Conservation (phyloP, 2,888 invertebrate genomes). For the Danaus chrysippus region DNA sequence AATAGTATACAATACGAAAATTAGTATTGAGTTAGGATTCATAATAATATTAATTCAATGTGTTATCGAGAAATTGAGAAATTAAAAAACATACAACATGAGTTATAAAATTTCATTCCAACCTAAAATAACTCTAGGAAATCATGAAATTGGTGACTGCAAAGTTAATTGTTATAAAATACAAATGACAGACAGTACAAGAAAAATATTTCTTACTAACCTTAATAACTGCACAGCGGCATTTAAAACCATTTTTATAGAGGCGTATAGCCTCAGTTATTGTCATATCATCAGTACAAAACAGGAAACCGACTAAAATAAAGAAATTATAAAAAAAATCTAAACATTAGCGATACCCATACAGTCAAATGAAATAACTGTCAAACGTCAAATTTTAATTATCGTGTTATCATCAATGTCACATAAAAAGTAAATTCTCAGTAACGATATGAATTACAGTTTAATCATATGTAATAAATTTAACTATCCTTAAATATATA, state of each 20-base stretch:
- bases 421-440: no score
- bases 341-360: constrained; percentile 70
- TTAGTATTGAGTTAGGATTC: not conserved
- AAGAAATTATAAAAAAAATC: constrained; percentile 45
- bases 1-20: constrained; percentile 12
- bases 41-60: not conserved
- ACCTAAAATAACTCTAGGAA: no score
- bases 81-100: no score
- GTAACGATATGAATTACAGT: no score
- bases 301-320: constrained; percentile 13
- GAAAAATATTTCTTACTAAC: constrained; percentile 60
- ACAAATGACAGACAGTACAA: not conserved
- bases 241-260: constrained; percentile 84
- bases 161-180: no score
- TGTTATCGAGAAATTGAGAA: no score
- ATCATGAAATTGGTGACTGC: no score
- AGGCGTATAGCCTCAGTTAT: constrained; percentile 72
- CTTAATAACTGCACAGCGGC: constrained; percentile 87
- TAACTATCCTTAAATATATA: no score
- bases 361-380: constrained; percentile 32
- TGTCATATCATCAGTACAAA: constrained; percentile 71
- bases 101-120: no score
- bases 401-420: no score
- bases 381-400: constrained; percentile 1
- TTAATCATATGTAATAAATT: no score